Base-by-base conservation (phyloP, 1,140 invertebrate species). In the Drosophila hydei region DNA sequence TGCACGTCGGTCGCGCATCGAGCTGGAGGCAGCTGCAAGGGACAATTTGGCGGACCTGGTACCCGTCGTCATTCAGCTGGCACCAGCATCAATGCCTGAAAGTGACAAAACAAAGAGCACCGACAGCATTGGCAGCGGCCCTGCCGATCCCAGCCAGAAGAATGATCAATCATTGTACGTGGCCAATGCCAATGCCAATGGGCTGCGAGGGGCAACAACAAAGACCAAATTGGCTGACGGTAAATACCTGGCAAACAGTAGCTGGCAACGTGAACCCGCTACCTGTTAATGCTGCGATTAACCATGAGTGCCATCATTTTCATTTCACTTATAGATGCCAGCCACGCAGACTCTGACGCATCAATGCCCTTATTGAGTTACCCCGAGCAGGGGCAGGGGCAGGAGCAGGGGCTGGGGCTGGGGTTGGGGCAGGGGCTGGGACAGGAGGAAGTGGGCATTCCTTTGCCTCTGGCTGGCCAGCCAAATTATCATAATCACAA, bases 101-200 rank as follows among this genome's bases (percentile, higher is more conserved):
- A 63, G 59, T 72, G 72, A 75, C 72, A 63, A 75, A 43, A 73
- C 74, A 73, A 73, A 69, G 70, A 73, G 55, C 48, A 76, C 58
- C 70, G 70, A 60, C 70, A 63, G 48, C n/a, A n/a, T 33, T 21
- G 45, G 33, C 64, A 36, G 38, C 59, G 63, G 52, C 50, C 51
- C 61, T 50, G 62, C 33, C 50, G 51, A 65, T 54, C 33, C 33
- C 30, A 71, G 27, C 50, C 63, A 40, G 45, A 69, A 52, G 74
- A 68, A 76, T 68, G 74, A 76, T 76, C 74, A 76, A 76, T 76
- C 74, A 56, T 65, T 42, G 56, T 60, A 69, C 36, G 33, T 60
- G 56, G 70, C 70, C 59, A 68, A 50, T 69, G 56, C 18, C 62
- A 38, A n/a, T 40, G 56, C 33, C 62, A 38, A n/a, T 40, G 67